Percentiles rank a stretch among this genome's conserved stretches.
Conservation (phyloP, 2,888 invertebrate genomes). For the Arctia plantaginis region DNA sequence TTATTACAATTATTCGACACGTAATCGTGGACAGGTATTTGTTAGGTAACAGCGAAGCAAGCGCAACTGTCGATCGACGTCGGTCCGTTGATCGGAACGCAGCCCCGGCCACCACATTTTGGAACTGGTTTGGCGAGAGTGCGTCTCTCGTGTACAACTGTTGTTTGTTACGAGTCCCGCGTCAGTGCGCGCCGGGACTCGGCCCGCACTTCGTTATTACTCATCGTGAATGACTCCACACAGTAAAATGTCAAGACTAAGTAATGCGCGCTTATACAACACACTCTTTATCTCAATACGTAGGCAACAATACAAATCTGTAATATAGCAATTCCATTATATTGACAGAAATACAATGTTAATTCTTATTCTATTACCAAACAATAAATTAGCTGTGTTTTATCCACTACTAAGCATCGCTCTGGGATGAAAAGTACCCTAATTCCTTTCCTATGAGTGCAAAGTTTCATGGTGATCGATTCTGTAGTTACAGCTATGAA, state of each 20-base stretch:
- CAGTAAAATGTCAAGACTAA: neutral
- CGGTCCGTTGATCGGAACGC: neutral
- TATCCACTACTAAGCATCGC: neutral
- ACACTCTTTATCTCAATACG: neutral
- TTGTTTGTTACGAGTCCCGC: neutral
- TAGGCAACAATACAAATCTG: neutral
- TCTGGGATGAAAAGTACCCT: neutral
- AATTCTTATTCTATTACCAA: neutral
- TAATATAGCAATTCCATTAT: neutral
- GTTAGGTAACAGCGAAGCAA: neutral
- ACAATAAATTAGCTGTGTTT: neutral
- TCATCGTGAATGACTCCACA: conserved; percentile 3
- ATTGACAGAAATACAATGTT: neutral
- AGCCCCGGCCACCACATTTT: too few relatives aligned
- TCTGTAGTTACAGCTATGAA: neutral
- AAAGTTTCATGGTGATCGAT: neutral
- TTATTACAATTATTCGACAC: neutral
- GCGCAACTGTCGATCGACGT: neutral
- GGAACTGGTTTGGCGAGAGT: neutral
- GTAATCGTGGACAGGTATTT: neutral
- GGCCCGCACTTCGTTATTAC: neutral
- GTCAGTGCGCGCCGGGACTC: neutral
- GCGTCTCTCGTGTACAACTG: neutral
- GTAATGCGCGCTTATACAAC: neutral
- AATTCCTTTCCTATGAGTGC: neutral